phyloP scores from a whole-genome alignment of 2,888 invertebrate genomes.

The Lasiommata megera region DNA sequence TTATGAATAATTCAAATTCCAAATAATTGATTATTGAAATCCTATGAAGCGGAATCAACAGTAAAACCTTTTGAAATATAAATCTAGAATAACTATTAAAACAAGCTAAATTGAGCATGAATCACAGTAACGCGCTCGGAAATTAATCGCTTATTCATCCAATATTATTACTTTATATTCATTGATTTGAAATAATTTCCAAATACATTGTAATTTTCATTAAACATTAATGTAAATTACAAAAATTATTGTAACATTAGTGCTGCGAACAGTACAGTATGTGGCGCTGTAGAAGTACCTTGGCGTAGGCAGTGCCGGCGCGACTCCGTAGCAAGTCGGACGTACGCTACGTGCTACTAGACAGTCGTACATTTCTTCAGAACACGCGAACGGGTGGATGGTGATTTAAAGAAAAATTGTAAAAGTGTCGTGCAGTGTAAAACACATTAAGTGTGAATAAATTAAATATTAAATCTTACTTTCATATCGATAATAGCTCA shows the following conservation, averaged over 20 bases:
- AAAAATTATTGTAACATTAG: conserved; percentile 68
- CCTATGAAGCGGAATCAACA: not conserved
- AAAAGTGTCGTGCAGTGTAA: conserved; percentile 56
- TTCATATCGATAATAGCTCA: conserved; percentile 19
- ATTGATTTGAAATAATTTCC: not conserved
- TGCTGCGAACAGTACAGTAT: conserved; percentile 68
- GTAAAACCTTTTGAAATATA: not conserved
- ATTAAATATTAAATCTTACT: not conserved
- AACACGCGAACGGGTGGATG: conserved; percentile 16
- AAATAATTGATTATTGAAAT: not conserved
- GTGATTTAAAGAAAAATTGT: conserved; percentile 15
- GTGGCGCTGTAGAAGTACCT: conserved; percentile 54
- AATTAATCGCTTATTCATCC: not conserved
- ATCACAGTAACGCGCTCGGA: not conserved
- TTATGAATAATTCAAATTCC: not conserved
- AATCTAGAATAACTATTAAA: not conserved
- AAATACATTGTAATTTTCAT: conserved; percentile 6
- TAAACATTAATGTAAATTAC: conserved; percentile 33
- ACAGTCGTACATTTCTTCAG: conserved; percentile 7
- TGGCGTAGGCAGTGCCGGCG: conserved; percentile 70
- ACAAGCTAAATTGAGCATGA: not conserved
- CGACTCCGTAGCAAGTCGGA: conserved; percentile 63
- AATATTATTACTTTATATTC: not conserved
- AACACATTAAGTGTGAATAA: not conserved
- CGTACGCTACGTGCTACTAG: conserved; percentile 37